phyloP scores from a whole-genome alignment of 2,888 invertebrate species.

The Stomorhina lunata region DNA sequence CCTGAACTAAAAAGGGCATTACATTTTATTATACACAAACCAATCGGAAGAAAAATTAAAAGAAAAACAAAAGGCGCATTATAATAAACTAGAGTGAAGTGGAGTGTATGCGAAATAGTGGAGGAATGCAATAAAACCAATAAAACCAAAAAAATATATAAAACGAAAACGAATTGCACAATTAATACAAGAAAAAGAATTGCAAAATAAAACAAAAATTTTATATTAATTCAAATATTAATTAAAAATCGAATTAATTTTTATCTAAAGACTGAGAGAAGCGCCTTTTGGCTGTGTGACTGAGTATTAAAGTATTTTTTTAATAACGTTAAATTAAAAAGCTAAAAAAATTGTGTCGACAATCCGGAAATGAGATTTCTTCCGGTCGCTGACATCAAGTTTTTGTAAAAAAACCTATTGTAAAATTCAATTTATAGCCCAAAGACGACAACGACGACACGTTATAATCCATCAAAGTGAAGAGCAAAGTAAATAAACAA shows the following conservation, averaged over 20 bases:
- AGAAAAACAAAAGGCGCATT: conserved; percentile 52
- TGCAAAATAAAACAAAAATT: neutral
- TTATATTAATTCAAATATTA: conserved; percentile 8
- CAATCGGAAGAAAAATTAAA: conserved; percentile 35
- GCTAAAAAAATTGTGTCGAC: conserved; percentile 21
- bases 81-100: conserved; percentile 43
- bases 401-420: conserved; percentile 15
- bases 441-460: no score
- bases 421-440: neutral
- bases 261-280: conserved; percentile 32
- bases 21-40: conserved; percentile 63
- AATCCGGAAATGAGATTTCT: conserved; percentile 52
- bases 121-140: conserved; percentile 58
- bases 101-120: conserved; percentile 50
- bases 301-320: conserved; percentile 23
- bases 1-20: conserved; percentile 55
- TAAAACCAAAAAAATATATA: conserved; percentile 15
- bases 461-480: neutral
- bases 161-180: conserved; percentile 43
- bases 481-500: conserved; percentile 22
- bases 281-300: conserved; percentile 20
- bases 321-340: neutral
- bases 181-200: neutral
- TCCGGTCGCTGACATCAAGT: conserved; percentile 53
- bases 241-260: neutral